A percentile compares a stretch with the other conserved stretches of the same genome.
phyloP scores from a whole-genome alignment of 2,797 vertebrate genomes.

The Morelia viridis region DNA sequence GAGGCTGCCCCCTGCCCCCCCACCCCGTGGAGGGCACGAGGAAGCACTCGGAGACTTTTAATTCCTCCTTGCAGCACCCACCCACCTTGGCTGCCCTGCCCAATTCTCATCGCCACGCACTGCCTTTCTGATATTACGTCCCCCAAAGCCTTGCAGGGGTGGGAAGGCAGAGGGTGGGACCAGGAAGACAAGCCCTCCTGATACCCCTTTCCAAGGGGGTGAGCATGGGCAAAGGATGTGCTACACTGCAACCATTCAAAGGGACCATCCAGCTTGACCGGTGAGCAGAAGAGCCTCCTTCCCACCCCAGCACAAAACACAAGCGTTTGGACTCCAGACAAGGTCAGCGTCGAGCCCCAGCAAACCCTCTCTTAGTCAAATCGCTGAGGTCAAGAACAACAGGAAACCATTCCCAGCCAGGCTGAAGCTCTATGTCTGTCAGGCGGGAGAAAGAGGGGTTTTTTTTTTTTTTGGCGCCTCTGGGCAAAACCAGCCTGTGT shows the following conservation, averaged over 20 bases:
- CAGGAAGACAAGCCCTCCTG: too few species aligned
- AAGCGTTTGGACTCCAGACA: neutral
- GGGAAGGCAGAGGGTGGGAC: too few species aligned
- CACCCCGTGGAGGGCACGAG: too few species aligned
- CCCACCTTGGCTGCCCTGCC: too few species aligned
- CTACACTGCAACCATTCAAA: neutral
- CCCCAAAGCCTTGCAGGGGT: too few species aligned
- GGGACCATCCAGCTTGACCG: neutral
- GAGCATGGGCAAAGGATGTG: too few species aligned
- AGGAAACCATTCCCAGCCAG: neutral
- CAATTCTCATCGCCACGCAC: too few species aligned
- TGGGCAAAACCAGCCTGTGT: conserved; percentile 54
- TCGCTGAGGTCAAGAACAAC: neutral
- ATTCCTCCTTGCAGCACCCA: too few species aligned
- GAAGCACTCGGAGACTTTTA: too few species aligned
- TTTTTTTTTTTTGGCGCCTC: conserved; percentile 65
- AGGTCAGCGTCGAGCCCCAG: neutral
- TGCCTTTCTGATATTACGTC: too few species aligned
- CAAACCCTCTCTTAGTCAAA: neutral
- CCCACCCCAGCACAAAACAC: neutral
- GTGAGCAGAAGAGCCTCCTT: neutral
- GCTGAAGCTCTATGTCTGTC: conserved; percentile 51
- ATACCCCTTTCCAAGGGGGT: too few species aligned
- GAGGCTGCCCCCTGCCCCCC: too few species aligned
- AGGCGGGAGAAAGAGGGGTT: conserved; percentile 57